Evolutionary conservation across 2,888 invertebrate species (phyloP), one percentile per base, ranked within the genome.

Genomic region (Drosophila subquinaria): DNA sequence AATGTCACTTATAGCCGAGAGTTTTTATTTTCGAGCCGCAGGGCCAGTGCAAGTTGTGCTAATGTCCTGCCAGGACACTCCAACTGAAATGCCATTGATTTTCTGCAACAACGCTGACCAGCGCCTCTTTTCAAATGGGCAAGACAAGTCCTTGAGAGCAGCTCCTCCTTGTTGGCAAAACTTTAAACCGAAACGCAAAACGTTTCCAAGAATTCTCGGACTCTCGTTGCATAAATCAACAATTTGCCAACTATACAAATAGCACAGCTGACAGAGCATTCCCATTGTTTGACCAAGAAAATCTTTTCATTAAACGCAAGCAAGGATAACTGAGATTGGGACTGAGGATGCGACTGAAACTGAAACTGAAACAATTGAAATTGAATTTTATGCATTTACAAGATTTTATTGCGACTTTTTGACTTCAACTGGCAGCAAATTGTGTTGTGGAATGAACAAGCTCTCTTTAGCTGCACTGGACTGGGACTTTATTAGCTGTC

Each of bases 21-120:
- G 65, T 67, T 62, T 69, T 59, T 67, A 64, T 67, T 66, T 62
- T 59, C 53, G 50, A 79, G 76, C 72, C 61, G 57, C 69, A 66
- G 81, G 76, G 60, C 65, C 56, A 53, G 73, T 68, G 62, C 79
- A 71, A 72, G 71, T 71, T 79, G 65, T 59, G 53, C 66, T 51
- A 79, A 69, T 51, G 60, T 66, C 62, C 60, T 57, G 69, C 27
- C 62, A 33, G 81, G 63, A 60, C 64, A 61, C 71, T 81, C 59
- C 59, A 60, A 66, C 52, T 72, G 65, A 65, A 74, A 78, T 59
- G 69, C 66, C 85, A 79, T 74, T 73, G 85, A 76, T 79, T 88
- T 88, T 83, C 88, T 88, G 88, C 83, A 83, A 89, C 81, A 86
- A 57, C 87, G 74, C 87, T 76, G 79, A 69, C 74, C 79, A 59